Conservation (phyloP, 2,888 invertebrate species). For the Nymphalis c-album region DNA sequence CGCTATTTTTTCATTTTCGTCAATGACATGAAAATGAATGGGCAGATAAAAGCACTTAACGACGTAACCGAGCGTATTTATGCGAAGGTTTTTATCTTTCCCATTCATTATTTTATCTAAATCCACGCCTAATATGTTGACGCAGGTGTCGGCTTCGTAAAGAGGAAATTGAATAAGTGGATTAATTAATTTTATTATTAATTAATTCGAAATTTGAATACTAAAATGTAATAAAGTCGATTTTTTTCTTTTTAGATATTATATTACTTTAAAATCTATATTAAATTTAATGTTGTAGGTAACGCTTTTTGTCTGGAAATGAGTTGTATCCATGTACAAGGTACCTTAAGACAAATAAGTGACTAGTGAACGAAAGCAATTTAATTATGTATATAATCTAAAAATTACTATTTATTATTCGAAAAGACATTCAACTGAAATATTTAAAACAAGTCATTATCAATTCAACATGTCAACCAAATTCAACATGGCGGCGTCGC, state of each 20-base stretch:
- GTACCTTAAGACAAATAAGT: too few relatives aligned
- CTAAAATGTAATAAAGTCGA: too few relatives aligned
- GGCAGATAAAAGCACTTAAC: background rate
- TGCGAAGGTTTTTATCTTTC: constrained; percentile 6
- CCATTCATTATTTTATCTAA: constrained; percentile 15
- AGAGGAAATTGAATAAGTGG: background rate
- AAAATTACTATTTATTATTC: too few relatives aligned
- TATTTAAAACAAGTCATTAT: background rate
- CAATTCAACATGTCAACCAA: background rate
- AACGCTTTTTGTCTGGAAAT: too few relatives aligned
- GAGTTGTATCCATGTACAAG: too few relatives aligned
- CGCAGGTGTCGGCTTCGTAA: constrained; percentile 8
- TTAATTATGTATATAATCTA: too few relatives aligned
- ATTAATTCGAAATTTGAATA: background rate
- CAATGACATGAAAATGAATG: background rate
- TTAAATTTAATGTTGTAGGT: too few relatives aligned
- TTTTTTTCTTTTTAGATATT: too few relatives aligned
- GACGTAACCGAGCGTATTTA: background rate
- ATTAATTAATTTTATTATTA: background rate
- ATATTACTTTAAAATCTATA: too few relatives aligned
- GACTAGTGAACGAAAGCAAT: too few relatives aligned
- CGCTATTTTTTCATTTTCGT: constrained; percentile 2
- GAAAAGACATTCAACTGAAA: background rate
- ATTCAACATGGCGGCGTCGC: constrained; percentile 9
- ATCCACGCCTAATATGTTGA: constrained; percentile 13